A percentile compares a stretch with the other conserved stretches of the same genome.
Conservation (phyloP, 2,888 invertebrate species). For the Noctua fimbriata region DNA sequence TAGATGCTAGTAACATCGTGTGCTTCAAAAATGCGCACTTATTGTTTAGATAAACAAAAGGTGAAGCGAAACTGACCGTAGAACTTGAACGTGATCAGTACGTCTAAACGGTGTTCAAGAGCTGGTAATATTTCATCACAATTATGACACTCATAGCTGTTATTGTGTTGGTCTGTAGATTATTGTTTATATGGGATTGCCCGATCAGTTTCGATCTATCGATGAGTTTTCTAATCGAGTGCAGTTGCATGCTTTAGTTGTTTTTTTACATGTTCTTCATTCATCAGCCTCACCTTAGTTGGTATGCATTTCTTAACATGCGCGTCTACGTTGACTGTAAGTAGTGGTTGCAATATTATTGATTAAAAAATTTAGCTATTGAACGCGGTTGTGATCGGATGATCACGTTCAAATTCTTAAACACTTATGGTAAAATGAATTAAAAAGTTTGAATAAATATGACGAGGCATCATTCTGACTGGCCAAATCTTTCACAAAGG, state of each 20-base stretch:
- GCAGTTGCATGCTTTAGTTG: too few species aligned
- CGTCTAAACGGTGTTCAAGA: background rate
- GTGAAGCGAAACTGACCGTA: background rate
- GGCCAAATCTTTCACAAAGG: background rate
- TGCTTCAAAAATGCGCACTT: conserved; percentile 10
- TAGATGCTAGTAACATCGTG: background rate
- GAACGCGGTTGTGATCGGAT: background rate
- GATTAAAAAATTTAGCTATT: background rate
- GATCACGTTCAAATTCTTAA: background rate
- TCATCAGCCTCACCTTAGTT: too few species aligned
- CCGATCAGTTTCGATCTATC: too few species aligned
- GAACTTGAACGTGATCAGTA: background rate
- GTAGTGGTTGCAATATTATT: too few species aligned
- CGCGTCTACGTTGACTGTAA: too few species aligned
- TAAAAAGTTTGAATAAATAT: background rate
- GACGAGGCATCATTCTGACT: background rate
- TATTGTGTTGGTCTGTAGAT: too few species aligned
- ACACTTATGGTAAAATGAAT: background rate
- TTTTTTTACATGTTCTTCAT: too few species aligned
- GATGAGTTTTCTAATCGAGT: too few species aligned
- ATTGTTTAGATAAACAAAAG: background rate
- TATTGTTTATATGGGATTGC: too few species aligned
- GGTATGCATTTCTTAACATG: too few species aligned
- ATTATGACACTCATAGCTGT: background rate
- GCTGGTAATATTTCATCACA: background rate